A percentile compares a stretch with the other conserved stretches of the same genome.
These are phyloP conservation scores for Heliconius ismenius DNA, from an alignment of 2,888 invertebrate genomes.

Conservation along the genomic window DNA sequence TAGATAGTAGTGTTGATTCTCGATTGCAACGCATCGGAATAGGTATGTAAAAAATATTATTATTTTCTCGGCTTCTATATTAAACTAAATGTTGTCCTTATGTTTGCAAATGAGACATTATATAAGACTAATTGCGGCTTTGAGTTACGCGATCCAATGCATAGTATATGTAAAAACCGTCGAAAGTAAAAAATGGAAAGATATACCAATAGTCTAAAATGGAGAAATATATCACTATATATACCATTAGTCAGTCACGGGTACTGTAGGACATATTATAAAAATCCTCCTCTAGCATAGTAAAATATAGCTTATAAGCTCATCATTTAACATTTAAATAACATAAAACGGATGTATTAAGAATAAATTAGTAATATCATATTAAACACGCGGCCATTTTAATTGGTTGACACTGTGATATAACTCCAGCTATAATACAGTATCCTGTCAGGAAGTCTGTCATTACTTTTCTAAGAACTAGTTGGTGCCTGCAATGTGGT, in stretches of 20 bases:
- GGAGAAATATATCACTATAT: too few relatives aligned
- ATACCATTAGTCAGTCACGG: too few relatives aligned
- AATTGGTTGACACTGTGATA: constrained; percentile 44
- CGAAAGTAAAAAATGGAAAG: background rate
- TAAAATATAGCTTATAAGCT: background rate
- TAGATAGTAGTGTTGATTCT: background rate
- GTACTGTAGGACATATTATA: background rate
- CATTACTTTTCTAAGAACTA: constrained; percentile 44
- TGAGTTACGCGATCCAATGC: background rate
- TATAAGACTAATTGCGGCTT: background rate
- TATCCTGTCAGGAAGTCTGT: constrained; percentile 46
- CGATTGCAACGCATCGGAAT: background rate
- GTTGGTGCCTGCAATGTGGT: constrained; percentile 62
- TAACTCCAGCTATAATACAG: constrained; percentile 43
- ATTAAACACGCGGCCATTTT: constrained; percentile 36
- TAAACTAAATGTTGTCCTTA: background rate
- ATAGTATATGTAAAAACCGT: background rate
- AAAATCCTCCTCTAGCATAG: background rate
- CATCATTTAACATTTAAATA: background rate
- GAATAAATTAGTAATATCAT: constrained; percentile 33
- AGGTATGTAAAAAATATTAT: background rate
- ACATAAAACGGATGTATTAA: constrained; percentile 22
- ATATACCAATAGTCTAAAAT: background rate
- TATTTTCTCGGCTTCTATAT: background rate
- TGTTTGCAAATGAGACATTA: background rate